Evolutionary conservation across 1,140 invertebrate genomes (phyloP), one percentile per base, ranked within the genome.

Genomic region (Pseudomyrmex pallidus): DNA sequence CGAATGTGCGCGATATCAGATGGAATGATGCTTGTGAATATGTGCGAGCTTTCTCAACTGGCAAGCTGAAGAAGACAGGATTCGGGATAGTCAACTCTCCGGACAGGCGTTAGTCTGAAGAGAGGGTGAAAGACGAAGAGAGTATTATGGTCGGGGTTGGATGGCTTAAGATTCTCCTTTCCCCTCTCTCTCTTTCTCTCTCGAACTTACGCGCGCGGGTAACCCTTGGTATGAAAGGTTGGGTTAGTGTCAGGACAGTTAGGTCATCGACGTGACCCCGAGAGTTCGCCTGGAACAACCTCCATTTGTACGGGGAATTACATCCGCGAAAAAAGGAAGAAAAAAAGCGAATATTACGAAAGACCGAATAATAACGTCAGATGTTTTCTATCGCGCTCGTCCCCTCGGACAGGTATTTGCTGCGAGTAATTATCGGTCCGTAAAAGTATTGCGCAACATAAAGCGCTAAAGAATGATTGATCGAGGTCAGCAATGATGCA

Each of bases 221-320:
- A 91, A 91, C 89, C 88, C 87, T 87, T 91, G 82, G 89, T 87
- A 91, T 85, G 89, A 89, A 92, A 91, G 87, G 86, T 76, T 87
- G 78, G 68, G 70, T 77, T 88, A 82, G 89, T 91, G 89, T 91
- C 91, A 90, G 89, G 86, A 89, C 91, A 87, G 91, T 92, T 91
- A 89, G 90, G 90, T 91, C 89, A 87, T 87, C 87, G 90, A 92
- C 91, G 91, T 92, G 91, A 92, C 87, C 91, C 35, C 88, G 61
- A 87, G 90, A 91, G 85, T 87, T 91, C 84, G 83, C 87, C 64
- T 86, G 86, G 87, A 89, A 92, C 84, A 92, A 89, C 89, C 87
- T 89, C 89, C 90, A 88, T 91, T 91, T 90, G 90, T 90, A 91
- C 86, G 85, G 83, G 85, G 89, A 91, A 91, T 91, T 91, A 91